Percentiles rank a stretch among this genome's conserved stretches.
Evolutionary conservation across 1,140 invertebrate species (phyloP).

Genomic region (Acyrthosiphon pisum): DNA sequence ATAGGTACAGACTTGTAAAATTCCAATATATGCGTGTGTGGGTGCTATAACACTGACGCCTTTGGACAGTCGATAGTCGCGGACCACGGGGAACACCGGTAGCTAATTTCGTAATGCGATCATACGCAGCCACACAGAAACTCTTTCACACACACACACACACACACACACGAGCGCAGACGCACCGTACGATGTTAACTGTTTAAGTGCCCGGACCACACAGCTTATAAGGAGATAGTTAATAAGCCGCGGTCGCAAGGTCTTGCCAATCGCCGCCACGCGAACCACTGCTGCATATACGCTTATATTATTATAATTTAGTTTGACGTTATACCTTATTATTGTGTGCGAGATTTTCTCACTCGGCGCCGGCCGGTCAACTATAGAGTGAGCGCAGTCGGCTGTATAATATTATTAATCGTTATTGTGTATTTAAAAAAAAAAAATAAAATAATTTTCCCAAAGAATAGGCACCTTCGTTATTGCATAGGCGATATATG

Average conservation of each 20-base stretch:
- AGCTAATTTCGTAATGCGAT: constrained; percentile 42
- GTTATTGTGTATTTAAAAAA: neutral
- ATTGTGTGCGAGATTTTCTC: neutral
- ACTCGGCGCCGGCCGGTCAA: neutral
- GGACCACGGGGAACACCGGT: constrained; percentile 46
- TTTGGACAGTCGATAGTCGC: constrained; percentile 26
- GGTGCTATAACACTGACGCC: constrained; percentile 26
- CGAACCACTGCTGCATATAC: neutral
- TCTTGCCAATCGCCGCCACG: constrained; percentile 5
- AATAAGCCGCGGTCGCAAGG: constrained; percentile 42
- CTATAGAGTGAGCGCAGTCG: neutral
- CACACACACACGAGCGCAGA: neutral
- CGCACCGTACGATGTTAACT: neutral
- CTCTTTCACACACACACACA: neutral
- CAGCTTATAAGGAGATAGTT: constrained; percentile 55
- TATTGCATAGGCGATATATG: neutral
- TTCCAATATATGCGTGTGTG: constrained; percentile 16
- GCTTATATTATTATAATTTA: neutral
- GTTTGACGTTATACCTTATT: neutral
- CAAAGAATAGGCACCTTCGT: neutral
- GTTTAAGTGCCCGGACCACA: constrained; percentile 37
- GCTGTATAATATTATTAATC: neutral
- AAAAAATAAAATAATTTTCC: neutral
- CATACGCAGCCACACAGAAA: neutral
- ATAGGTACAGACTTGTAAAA: neutral